Base-by-base conservation (phyloP, 2,797 vertebrate species). In the Rhynchotus rufescens region DNA sequence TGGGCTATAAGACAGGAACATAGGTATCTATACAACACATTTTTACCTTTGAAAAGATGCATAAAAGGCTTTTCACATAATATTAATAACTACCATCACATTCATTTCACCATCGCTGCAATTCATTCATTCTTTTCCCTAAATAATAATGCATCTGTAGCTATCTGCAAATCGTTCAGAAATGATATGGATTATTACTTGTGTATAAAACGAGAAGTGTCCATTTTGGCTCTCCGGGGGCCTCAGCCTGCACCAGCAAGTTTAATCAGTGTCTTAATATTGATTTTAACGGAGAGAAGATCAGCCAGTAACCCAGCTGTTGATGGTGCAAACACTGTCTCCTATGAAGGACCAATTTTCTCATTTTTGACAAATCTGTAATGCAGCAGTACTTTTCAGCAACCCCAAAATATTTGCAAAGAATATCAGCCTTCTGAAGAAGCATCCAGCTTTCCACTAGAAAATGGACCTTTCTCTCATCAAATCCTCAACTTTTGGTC, bases 141-240 rank as follows among this genome's bases (percentile, higher is more conserved):
- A 80, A 87, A 84, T 8, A 52, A 4, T 73, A 80, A 71, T 59
- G 32, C 8, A 68, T 68, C 26, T 51, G 20, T 21, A 84, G 76
- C 72, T 85, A 66, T 22, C 20, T 72, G 91, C 47, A 68, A 91
- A 78, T 78, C 82, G 72, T 57, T 91, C 44, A 83, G 47, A 90
- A 82, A 87, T 90, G 78, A 52, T 40, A 64, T 3, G 51, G 9
- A 82, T 45, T 88, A 67, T 69, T 76, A 72, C 59, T 76, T 2
- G 15, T 57, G 12, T 54, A 78, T 69, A 88, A 80, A 83, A 38
- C 56, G 57, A 12, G 26, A 66, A 44, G 67, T 16, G 40, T 51
- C 47, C 28, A 26, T 47, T 83, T 90, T 69, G 56, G 23, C 11
- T 62, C 54, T 90, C n/a, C 66, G 13, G 21, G 20, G 72, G 19